Evolutionary conservation across 2,113 vertebrate genomes (phyloP).

Genomic region (Aspidoscelis tigris): DNA sequence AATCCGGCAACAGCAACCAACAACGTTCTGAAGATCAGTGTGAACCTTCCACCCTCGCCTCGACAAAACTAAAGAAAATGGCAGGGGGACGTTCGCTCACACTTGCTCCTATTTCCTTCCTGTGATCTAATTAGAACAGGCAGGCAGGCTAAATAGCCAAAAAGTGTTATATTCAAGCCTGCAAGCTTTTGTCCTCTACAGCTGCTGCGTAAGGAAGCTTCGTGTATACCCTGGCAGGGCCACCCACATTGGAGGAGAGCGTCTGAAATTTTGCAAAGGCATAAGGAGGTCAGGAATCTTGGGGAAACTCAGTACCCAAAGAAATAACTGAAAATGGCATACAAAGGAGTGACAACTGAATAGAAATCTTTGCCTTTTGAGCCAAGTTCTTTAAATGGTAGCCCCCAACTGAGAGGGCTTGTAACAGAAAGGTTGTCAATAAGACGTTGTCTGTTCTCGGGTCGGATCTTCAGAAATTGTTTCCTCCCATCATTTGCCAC

Average conservation of each 20-base stretch:
- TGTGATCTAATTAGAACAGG: constrained; percentile 42
- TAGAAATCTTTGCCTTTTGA: constrained; percentile 51
- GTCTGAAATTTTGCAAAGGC: constrained; percentile 19
- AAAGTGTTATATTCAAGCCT: no score
- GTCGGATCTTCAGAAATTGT: constrained; percentile 69
- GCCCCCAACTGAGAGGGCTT: not conserved
- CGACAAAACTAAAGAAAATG: not conserved
- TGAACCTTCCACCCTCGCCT: constrained; percentile 31
- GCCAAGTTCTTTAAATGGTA: constrained; percentile 38
- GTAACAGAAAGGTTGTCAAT: constrained; percentile 68
- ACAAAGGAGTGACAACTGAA: constrained; percentile 61
- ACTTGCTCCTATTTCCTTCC: constrained; percentile 30
- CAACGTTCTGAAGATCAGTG: not conserved
- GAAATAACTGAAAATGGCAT: constrained; percentile 48
- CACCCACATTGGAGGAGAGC: not conserved
- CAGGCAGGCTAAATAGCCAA: not conserved
- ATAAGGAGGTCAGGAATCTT: constrained; percentile 26
- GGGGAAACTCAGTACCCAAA: constrained; percentile 37
- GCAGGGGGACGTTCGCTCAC: not conserved
- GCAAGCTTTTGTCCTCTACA: not conserved
- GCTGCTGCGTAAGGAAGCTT: not conserved
- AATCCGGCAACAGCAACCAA: constrained; percentile 25
- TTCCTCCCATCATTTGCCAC: constrained; percentile 64
- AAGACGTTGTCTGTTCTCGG: constrained; percentile 54
- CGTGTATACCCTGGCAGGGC: not conserved